These are phyloP conservation scores for Crepidodera aurea DNA, from an alignment of 2,888 invertebrate species.

Conservation along the genomic window DNA sequence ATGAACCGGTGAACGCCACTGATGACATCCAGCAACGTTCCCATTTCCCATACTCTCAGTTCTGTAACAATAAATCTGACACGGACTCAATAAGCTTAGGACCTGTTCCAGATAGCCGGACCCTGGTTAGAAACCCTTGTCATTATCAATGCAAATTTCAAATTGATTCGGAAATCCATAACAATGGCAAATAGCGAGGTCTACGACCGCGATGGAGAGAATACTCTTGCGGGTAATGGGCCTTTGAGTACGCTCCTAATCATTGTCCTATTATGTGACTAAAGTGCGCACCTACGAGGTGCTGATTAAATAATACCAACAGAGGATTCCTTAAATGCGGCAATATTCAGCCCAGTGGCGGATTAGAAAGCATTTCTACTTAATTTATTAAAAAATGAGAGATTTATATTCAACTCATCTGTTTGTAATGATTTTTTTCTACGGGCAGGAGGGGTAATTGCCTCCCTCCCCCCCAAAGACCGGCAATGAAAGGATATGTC, in stretches of 20 bases:
- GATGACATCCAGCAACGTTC: no score
- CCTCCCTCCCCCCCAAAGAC: no score
- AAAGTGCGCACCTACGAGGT: slow-evolving; percentile 5
- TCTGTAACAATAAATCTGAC: slow-evolving; percentile 3
- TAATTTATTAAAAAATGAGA: no score
- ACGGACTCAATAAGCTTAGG: neutral
- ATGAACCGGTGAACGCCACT: no score
- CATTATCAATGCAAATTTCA: slow-evolving; percentile 30
- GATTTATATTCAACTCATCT: no score
- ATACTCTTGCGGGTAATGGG: slow-evolving; percentile 12
- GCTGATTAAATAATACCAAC: slow-evolving; percentile 20
- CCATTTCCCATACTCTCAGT: no score
- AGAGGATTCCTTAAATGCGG: neutral
- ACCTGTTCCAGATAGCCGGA: neutral
- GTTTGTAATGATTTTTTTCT: no score
- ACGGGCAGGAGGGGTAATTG: no score
- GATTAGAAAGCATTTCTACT: no score
- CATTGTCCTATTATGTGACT: slow-evolving; percentile 25
- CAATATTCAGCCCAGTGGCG: no score
- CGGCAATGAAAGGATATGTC: no score
- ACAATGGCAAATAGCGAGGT: slow-evolving; percentile 18
- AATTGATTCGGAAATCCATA: slow-evolving; percentile 27
- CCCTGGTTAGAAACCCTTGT: neutral
- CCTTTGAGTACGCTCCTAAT: slow-evolving; percentile 21
- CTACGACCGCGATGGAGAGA: slow-evolving; percentile 11